These are phyloP conservation scores for Protobothrops mucrosquamatus DNA, from an alignment of 2,113 vertebrate genomes.

Conservation along the genomic window DNA sequence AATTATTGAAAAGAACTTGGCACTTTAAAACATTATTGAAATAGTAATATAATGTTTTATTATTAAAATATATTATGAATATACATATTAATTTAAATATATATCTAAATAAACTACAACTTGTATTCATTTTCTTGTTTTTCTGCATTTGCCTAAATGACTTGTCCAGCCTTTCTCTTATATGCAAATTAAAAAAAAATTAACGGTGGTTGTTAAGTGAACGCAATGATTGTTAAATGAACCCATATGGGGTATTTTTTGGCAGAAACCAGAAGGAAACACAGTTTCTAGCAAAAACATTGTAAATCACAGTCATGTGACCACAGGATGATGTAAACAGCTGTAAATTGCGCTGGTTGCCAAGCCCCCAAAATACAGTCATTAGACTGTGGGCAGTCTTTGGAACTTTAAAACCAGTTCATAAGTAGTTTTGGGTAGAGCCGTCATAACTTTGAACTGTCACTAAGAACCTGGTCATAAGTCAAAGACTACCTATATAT, in stretches of 20 bases:
- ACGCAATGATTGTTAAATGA: no score
- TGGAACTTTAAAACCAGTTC: no score
- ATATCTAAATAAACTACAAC: neutral
- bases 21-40: neutral
- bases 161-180: neutral
- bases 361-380: neutral
- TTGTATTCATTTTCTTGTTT: neutral
- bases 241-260: neutral
- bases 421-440: neutral
- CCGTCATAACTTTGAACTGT: neutral
- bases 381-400: neutral
- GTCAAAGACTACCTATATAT: neutral
- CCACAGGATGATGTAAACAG: neutral
- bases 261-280: neutral
- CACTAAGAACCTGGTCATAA: neutral
- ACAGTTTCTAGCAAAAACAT: neutral
- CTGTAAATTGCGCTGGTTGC: neutral
- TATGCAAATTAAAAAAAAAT: neutral
- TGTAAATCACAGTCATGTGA: neutral
- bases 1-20: neutral
- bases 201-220: neutral
- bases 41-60: neutral
- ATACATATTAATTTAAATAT: neutral
- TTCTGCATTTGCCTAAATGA: neutral
- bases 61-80: neutral